Evolutionary conservation across 2,888 invertebrate genomes (phyloP).

Genomic region (Allolobophora icterica): DNA sequence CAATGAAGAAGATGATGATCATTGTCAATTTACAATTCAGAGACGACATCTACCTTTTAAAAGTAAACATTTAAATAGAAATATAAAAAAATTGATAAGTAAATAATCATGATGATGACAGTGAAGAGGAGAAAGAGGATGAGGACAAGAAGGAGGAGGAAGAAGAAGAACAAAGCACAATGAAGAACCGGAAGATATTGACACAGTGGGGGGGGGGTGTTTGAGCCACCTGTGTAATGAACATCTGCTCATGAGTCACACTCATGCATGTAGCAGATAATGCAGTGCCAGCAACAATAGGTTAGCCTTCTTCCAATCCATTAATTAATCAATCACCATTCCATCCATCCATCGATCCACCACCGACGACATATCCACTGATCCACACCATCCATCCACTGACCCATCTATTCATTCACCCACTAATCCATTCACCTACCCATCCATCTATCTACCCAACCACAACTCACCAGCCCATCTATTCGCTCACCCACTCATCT

Average conservation of each 20-base stretch:
- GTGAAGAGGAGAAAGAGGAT: too few species aligned
- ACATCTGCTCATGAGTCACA: background rate
- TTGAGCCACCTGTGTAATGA: background rate
- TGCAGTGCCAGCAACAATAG: background rate
- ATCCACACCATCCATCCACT: background rate
- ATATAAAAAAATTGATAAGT: background rate
- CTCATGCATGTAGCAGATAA: background rate
- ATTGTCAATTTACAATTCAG: background rate
- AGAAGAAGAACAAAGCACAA: background rate
- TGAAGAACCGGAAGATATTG: background rate
- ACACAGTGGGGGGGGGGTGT: background rate
- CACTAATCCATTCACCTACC: too few species aligned
- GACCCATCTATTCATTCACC: too few species aligned
- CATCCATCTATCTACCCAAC: too few species aligned
- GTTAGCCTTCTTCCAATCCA: background rate
- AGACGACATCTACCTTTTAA: background rate
- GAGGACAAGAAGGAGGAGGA: background rate
- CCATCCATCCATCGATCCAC: background rate
- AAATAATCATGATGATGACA: background rate
- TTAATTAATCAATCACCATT: too few species aligned
- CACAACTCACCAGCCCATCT: too few species aligned
- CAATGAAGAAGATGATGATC: background rate
- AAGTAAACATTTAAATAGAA: background rate
- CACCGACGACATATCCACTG: background rate
- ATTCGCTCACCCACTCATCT: too few species aligned